Evolutionary conservation across 2,113 vertebrate genomes (phyloP).

Genomic region (Zapornia atra): DNA sequence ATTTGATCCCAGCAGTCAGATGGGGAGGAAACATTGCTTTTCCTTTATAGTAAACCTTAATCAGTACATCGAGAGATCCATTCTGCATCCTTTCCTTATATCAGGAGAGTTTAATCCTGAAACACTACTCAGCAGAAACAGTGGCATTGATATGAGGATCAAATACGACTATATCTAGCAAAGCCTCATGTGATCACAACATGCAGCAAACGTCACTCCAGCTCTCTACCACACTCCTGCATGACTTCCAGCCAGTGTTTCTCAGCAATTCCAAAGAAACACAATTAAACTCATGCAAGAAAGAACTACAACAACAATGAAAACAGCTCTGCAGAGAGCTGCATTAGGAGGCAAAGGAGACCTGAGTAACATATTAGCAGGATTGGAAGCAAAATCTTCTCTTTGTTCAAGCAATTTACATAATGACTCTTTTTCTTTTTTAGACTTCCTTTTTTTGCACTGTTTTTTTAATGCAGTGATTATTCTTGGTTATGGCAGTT

Average conservation of each 20-base stretch:
- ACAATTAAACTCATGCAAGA: background rate
- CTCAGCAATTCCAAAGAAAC: background rate
- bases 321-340: background rate
- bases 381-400: background rate
- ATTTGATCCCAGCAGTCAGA: conserved; percentile 33
- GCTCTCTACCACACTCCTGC: background rate
- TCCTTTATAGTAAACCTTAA: background rate
- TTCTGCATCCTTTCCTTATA: background rate
- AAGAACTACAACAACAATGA: background rate
- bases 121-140: background rate
- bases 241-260: background rate
- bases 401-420: background rate
- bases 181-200: background rate
- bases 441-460: background rate
- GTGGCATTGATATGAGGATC: background rate
- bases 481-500: background rate
- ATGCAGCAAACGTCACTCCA: background rate
- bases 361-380: background rate
- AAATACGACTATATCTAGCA: background rate
- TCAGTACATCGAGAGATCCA: background rate
- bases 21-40: background rate
- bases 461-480: conserved; percentile 28
- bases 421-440: background rate
- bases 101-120: background rate
- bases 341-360: background rate